phyloP scores from a whole-genome alignment of 2,888 invertebrate genomes.

The Ashinkailepas kermadecensis region DNA sequence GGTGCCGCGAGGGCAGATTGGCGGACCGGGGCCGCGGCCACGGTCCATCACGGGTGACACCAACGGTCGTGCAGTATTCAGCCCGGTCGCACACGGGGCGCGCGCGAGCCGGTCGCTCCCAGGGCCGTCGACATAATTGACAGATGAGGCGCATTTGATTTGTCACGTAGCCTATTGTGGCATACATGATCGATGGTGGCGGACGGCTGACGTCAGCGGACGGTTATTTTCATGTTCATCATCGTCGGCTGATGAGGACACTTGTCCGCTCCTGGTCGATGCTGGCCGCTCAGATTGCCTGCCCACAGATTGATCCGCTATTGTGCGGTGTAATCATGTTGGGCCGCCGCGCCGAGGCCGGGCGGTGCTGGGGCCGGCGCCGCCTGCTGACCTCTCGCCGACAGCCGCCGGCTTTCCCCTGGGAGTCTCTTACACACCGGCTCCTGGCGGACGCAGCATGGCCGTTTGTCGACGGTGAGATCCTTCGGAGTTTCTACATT shows the following conservation, averaged over 20 bases:
- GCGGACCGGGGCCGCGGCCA: not conserved
- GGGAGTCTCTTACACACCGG: no score
- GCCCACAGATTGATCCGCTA: not conserved
- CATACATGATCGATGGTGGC: not conserved
- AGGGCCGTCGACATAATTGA: conserved; percentile 6
- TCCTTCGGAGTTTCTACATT: no score
- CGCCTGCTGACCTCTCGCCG: not conserved
- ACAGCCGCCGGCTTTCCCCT: no score
- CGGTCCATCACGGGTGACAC: not conserved
- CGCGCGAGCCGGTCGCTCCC: not conserved
- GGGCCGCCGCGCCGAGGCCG: not conserved
- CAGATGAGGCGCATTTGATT: not conserved
- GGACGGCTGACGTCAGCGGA: not conserved
- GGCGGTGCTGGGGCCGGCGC: not conserved
- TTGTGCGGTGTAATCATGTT: not conserved
- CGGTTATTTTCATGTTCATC: conserved; percentile 16
- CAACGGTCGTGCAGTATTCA: not conserved
- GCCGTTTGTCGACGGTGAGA: no score
- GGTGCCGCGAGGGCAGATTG: no score
- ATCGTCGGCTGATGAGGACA: not conserved
- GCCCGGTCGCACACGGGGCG: not conserved
- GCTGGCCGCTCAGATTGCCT: conserved; percentile 12
- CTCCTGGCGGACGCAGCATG: no score
- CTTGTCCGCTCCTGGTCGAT: not conserved
- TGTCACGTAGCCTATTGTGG: conserved; percentile 5